A percentile compares a stretch with the other conserved stretches of the same genome.
phyloP scores from a whole-genome alignment of 2,113 vertebrate genomes.

The Pluvianellus socialis region DNA sequence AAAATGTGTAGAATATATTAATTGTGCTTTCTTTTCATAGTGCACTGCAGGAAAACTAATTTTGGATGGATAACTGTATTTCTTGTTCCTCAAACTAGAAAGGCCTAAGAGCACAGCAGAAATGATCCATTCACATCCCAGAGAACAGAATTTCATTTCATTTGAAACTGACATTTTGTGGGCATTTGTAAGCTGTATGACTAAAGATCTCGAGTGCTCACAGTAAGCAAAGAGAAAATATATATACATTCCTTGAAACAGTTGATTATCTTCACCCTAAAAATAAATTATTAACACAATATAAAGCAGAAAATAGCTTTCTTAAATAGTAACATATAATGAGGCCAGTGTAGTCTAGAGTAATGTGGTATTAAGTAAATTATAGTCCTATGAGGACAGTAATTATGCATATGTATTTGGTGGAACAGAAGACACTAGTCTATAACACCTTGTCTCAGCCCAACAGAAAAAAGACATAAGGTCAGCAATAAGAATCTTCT shows the following conservation, averaged over 20 bases:
- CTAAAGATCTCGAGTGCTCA: neutral
- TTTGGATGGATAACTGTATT: neutral
- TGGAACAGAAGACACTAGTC: neutral
- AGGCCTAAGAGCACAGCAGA: neutral
- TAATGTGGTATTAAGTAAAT: neutral
- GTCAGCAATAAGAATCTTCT: neutral
- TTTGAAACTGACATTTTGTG: conserved; percentile 57
- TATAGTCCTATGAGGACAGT: neutral
- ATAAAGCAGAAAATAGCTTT: neutral
- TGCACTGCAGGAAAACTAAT: neutral
- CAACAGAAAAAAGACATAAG: neutral
- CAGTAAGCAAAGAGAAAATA: neutral
- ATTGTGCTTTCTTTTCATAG: neutral
- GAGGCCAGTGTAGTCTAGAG: neutral
- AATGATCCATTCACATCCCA: neutral
- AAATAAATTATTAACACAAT: neutral
- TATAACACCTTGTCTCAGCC: neutral
- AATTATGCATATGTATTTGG: neutral
- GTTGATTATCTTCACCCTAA: neutral
- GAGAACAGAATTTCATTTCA: neutral
- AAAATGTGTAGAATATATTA: neutral
- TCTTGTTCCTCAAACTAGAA: neutral
- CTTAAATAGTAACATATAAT: neutral
- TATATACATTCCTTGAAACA: neutral
- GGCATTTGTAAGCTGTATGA: neutral